Base-by-base conservation (phyloP, 2,113 vertebrate species). In the Leptodactylus fuscus region DNA sequence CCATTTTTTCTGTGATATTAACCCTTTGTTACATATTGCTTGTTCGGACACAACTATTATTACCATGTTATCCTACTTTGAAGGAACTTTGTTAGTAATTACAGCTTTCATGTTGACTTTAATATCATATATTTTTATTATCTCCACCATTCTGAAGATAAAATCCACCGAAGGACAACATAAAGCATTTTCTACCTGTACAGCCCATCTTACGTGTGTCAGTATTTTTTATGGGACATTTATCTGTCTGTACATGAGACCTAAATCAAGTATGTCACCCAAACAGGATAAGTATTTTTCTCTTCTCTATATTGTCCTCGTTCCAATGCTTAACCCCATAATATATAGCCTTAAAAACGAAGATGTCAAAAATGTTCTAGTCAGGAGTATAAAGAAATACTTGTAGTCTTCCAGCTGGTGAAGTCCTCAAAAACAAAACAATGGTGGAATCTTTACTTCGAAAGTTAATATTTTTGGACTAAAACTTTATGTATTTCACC, bases 1-100 rank as follows among this genome's bases (percentile, higher is more conserved):
- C 38, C 91, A 90, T 51, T 90, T 91, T 78, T 92, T 91, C 78
- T 90, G 91, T 0, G 88, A 91, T 0, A 82, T 90, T 7, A 89
- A 84, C 3, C 88, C 89, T 0, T 62, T 91, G 53, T 83, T 90
- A 44, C 89, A 81, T 73, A 81, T 91, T 1, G 87, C 89, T 1
- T 90, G 89, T 65, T 87, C 85, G 0, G 84, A 89, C 46, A 85
- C 87, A 87, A 87, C 87, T 0, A 11, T 51, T 11, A 88, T 87
- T 0, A 88, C 89, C 73, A 81, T 91, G 0, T 49, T 88, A 11
- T 89, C 88, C 85, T 89, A 90, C 36, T 82, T 92, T 12, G 55
- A 41, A 80, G 89, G 77, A 87, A 81, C 0, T 78, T 24, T 62
- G 44, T 5, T 90, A 79, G 48, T 89, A 15, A 71, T 88, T 81